Base-by-base conservation (phyloP, 2,797 vertebrate genomes). In the Sebastiscus albofasciatus region DNA sequence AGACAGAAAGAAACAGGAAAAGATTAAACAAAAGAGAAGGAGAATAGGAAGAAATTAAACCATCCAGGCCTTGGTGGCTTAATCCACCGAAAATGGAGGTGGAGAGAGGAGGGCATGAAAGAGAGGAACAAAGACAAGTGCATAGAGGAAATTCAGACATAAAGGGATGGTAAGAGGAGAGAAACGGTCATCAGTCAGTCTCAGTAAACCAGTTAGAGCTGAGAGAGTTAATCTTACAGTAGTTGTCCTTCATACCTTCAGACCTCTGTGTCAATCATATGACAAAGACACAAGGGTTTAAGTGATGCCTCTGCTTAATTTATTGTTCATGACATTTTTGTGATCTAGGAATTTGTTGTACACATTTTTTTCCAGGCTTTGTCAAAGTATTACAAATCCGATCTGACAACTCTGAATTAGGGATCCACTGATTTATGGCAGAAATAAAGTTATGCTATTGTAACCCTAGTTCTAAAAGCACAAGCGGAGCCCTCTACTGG, bases 41-140 rank as follows among this genome's bases (percentile, higher is more conserved):
- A 79, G 52, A 87, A 74, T 70, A 73, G 71, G 72, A 77, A 71
- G 11, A 67, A 82, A 87, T 79, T 80, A 72, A 79, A 84, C 69
- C 46, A 75, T 81, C 75, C 80, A 31, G 67, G 81, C 75, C 52
- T 62, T 74, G 24, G 31, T 79, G 86, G 74, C 29, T 67, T 90
- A 92, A 90, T 90, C 87, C 79, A 81, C 22, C 46, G 27, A 36
- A 86, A 52, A 79, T 82, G 56, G 71, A 22, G n/a, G 52, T 22
- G 52, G 52, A 54, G 52, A 42, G 52, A 69, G 22, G 31, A 31
- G 16, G 24, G 33, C 62, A 67, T 46, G 59, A 59, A 56, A 66
- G 20, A 60, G 18, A 42, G 18, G 58, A 46, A 71, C 46, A 75
- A 75, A 77, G 22, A 72, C 11, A 22, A 67, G 54, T 33, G 64